Conservation (phyloP, 1,140 invertebrate genomes). For the Aphelenchoides fujianensis region DNA sequence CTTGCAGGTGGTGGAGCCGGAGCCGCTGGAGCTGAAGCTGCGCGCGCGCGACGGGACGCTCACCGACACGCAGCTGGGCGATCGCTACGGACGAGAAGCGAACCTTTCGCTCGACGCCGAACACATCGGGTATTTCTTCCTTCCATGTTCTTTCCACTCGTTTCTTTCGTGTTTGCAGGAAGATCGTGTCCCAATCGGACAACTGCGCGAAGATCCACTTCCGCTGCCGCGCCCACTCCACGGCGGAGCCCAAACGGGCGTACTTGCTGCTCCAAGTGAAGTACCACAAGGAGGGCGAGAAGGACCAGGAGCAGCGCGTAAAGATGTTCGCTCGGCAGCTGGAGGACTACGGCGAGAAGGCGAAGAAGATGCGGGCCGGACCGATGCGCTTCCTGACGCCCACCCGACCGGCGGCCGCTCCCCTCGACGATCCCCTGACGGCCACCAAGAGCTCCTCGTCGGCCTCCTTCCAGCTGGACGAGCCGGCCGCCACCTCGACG, state of each 20-base stretch:
- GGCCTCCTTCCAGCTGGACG: too few species aligned
- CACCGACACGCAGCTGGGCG: not conserved
- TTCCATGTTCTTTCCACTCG: not conserved
- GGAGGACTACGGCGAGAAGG: too few species aligned
- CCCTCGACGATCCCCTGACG: too few species aligned
- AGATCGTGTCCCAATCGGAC: not conserved
- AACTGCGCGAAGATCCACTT: not conserved
- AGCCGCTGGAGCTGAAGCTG: not conserved
- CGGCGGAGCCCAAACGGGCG: not conserved
- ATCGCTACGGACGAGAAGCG: not conserved
- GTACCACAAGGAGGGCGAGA: not conserved
- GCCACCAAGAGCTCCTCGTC: too few species aligned
- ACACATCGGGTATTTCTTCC: not conserved
- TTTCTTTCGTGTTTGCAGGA: not conserved
- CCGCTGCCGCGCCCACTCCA: not conserved
- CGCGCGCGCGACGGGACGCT: not conserved
- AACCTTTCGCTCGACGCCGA: not conserved
- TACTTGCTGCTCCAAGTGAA: slow-evolving; percentile 10
- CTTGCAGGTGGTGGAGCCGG: not conserved
- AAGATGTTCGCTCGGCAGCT: not conserved
- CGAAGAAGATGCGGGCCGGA: too few species aligned
- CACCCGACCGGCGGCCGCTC: too few species aligned
- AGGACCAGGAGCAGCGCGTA: not conserved
- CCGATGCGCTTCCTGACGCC: too few species aligned
- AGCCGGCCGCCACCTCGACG: too few species aligned